These are phyloP conservation scores for Nycticebus coucang DNA, from an alignment of 2,113 vertebrate species.

Conservation along the genomic window DNA sequence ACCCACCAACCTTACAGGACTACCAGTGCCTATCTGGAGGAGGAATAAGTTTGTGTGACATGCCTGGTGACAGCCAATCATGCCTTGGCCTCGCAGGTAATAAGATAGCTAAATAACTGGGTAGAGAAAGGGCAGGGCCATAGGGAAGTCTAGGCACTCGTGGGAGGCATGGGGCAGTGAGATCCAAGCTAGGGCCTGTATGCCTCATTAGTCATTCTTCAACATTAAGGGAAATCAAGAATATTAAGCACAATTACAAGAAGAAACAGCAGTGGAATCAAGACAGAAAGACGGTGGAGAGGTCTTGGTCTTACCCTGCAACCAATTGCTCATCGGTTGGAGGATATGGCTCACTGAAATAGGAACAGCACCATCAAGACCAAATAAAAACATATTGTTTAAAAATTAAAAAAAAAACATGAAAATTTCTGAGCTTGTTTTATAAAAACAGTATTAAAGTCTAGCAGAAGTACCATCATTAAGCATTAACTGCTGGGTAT, in stretches of 20 bases:
- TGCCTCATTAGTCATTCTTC: slow-evolving; percentile 77
- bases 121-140: neutral
- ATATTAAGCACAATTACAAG: slow-evolving; percentile 82
- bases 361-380: slow-evolving; percentile 91
- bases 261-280: slow-evolving; percentile 86
- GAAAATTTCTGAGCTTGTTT: slow-evolving; percentile 74
- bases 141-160: neutral
- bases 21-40: neutral
- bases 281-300: slow-evolving; percentile 88
- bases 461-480: slow-evolving; percentile 60
- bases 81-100: neutral
- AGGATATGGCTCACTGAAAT: slow-evolving; percentile 96
- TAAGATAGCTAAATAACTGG: neutral
- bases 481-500: slow-evolving; percentile 52
- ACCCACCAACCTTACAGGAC: neutral
- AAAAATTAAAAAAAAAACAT: slow-evolving; percentile 75
- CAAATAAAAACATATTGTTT: slow-evolving; percentile 80
- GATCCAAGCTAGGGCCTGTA: slow-evolving; percentile 47
- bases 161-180: neutral
- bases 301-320: slow-evolving; percentile 93
- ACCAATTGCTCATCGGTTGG: slow-evolving; percentile 97
- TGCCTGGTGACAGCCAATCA: neutral
- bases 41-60: neutral
- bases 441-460: slow-evolving; percentile 72
- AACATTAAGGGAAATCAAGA: slow-evolving; percentile 78